These are phyloP conservation scores for Lucifuga dentata DNA, from an alignment of 2,113 vertebrate species.

Conservation along the genomic window DNA sequence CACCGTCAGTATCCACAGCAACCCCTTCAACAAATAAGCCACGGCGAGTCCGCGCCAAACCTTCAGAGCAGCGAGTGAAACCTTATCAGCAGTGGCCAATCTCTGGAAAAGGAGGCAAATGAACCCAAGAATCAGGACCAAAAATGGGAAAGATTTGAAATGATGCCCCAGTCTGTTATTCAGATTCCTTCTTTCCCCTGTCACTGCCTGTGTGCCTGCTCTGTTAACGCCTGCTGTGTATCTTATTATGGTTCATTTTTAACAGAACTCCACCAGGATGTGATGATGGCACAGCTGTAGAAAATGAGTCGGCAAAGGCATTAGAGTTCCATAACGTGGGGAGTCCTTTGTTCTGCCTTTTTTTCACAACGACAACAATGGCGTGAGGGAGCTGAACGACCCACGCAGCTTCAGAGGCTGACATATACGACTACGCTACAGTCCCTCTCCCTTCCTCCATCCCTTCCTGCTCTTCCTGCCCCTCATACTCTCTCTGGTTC, in stretches of 20 bases:
- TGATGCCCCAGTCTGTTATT: slow-evolving; percentile 58
- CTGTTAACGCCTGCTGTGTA: slow-evolving; percentile 62
- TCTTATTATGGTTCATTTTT: slow-evolving; percentile 67
- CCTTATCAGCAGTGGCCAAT: slow-evolving; percentile 70
- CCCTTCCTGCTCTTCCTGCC: slow-evolving; percentile 38
- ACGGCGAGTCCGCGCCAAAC: slow-evolving; percentile 66
- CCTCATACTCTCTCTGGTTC: slow-evolving; percentile 54
- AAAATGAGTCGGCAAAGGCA: slow-evolving; percentile 47
- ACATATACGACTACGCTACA: slow-evolving; percentile 70
- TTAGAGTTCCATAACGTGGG: slow-evolving; percentile 56
- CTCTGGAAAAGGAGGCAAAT: slow-evolving; percentile 46
- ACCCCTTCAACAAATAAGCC: slow-evolving; percentile 94
- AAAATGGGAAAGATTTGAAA: slow-evolving; percentile 48
- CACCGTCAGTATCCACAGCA: slow-evolving; percentile 89
- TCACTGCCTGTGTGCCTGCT: slow-evolving; percentile 60
- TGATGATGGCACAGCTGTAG: slow-evolving; percentile 61
- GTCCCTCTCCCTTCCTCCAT: slow-evolving; percentile 42
- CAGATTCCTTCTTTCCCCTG: slow-evolving; percentile 51
- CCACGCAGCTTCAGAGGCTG: slow-evolving; percentile 69
- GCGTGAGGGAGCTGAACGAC: slow-evolving; percentile 69
- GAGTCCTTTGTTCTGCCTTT: slow-evolving; percentile 76
- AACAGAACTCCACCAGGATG: slow-evolving; percentile 68
- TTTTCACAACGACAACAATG: slow-evolving; percentile 73
- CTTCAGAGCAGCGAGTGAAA: slow-evolving; percentile 66
- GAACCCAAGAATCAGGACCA: slow-evolving; percentile 43